Evolutionary conservation across 2,113 vertebrate genomes (phyloP), one percentile per base, ranked within the genome.

Genomic region (Tringa solitaria): DNA sequence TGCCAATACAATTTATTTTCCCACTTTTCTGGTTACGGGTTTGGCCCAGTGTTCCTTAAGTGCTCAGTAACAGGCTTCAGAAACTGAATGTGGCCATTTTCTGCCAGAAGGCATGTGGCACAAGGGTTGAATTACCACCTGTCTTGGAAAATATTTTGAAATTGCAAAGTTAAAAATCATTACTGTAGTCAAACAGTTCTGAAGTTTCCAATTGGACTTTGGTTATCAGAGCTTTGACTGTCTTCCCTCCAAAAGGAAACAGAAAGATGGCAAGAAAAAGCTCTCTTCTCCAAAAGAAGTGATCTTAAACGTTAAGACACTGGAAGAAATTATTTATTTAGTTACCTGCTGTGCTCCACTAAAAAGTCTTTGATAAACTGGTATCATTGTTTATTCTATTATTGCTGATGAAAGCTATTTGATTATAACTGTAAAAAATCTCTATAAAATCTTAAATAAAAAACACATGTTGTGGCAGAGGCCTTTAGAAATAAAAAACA

Each of bases 391-490:
- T 96, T 97, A 87, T 93, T 93, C 77, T 60, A 6, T 93, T 84
- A 97, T 96, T 96, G 81, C 81, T 93, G 95, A 94, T 97, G 96
- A 97, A 96, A 97, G 89, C 87, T 91, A 87, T 94, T 97, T 91
- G 91, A 95, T 91, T 95, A 65, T 87, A 93, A 84, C 91, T 85
- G 87, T 96, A 95, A 95, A 96, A 96, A 93, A 79, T 39, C 61
- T 65, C 93, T 76, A 73, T 95, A 96, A 96, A 95, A 65, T 82
- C 35, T 57, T 82, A 84, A 96, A 96, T 94, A 82, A 91, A 97
- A 96, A 95, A 6, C 95, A 96, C 81, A 94, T 96, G 94, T 93
- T 93, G 84, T 87, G 89, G 84, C 74, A 96, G 77, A 91, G 53
- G 64, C 33, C 48, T 85, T 94, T 68, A 91, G 65, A 96, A 96